Base-by-base conservation (phyloP, 2,797 vertebrate genomes). In the Muscicapa striata region DNA sequence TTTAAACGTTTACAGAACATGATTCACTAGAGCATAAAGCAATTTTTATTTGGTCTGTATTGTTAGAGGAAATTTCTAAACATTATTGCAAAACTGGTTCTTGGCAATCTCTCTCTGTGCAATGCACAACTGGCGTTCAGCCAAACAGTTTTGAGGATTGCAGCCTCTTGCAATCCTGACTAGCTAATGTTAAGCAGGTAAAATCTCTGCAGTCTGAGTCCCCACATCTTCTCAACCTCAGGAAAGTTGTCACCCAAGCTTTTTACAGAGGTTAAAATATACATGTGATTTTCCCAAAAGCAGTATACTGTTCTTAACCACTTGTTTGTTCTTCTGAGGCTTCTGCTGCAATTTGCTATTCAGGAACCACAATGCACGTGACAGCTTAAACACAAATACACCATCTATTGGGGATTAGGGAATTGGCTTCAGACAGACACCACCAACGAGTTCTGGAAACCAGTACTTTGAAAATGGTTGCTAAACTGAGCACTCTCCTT, bases 11-110 rank as follows among this genome's bases (percentile, higher is more conserved):
- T 84, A 77, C 49, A 91, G 57, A 90, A 81, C 7, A 38, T 36
- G 58, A 89, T 62, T 73, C 84, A 77, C 29, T 59, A 24, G n/a
- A 72, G 67, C 68, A 85, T 41, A 91, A 73, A 86, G 69, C 63
- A 58, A 59, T 86, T 81, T 81, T 73, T 62, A 45, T 81, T 90
- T 81, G 51, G 43, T 66, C 69, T 85, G 77, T 58, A 89, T 91
- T 69, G 38, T 78, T 19, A 73, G 62, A 68, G 59, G 55, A 87
- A 75, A 92, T 89, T 89, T 94, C 92, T 94, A 86, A 92, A 81
- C 59, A 36, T 58, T 46, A 84, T 89, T 95, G 89, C 92, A 95
- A 95, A 97, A 97, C 54, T 59, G 30, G 48, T 59, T 94, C 76
- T 86, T 84, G 76, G 84, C 79, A 91, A 79, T 46, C 59, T 48